These are phyloP conservation scores for Apotomis betuletana DNA, from an alignment of 2,888 invertebrate species.

Conservation along the genomic window DNA sequence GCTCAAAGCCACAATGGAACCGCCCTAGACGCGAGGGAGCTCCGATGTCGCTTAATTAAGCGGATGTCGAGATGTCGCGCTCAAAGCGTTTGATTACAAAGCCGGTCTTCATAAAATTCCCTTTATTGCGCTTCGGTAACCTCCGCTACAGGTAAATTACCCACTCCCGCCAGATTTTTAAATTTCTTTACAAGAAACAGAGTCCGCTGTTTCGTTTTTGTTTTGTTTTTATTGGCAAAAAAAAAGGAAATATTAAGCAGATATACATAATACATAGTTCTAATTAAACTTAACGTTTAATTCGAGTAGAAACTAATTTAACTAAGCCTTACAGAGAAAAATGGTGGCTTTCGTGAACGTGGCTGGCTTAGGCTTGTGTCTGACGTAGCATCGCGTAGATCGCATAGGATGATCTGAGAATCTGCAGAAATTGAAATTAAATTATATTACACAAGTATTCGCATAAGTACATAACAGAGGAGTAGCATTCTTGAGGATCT, in stretches of 20 bases:
- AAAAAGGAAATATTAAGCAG: slow-evolving; percentile 1
- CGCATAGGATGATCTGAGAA: slow-evolving; percentile 74
- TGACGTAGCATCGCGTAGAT: slow-evolving; percentile 75
- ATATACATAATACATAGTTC: neutral
- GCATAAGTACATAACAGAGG: too few relatives aligned
- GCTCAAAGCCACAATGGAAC: neutral
- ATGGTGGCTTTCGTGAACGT: neutral
- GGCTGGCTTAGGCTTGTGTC: slow-evolving; percentile 57
- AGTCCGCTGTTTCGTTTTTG: neutral
- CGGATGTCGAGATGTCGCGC: slow-evolving; percentile 33
- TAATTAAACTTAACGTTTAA: slow-evolving; percentile 7
- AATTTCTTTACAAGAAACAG: slow-evolving; percentile 1
- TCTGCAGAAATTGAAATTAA: slow-evolving; percentile 58
- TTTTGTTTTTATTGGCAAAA: neutral
- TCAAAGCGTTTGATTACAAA: slow-evolving; percentile 43
- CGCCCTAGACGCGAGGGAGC: neutral
- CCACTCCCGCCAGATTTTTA: neutral
- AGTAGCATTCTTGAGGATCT: too few relatives aligned
- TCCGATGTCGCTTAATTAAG: slow-evolving; percentile 24
- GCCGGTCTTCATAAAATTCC: slow-evolving; percentile 41
- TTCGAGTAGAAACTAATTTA: neutral
- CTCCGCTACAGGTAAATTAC: slow-evolving; percentile 33
- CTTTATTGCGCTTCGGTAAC: slow-evolving; percentile 35
- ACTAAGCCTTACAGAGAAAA: too few relatives aligned
- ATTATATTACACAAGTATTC: too few relatives aligned